phyloP scores from a whole-genome alignment of 2,113 vertebrate species.

The Thinocorus orbignyianus region DNA sequence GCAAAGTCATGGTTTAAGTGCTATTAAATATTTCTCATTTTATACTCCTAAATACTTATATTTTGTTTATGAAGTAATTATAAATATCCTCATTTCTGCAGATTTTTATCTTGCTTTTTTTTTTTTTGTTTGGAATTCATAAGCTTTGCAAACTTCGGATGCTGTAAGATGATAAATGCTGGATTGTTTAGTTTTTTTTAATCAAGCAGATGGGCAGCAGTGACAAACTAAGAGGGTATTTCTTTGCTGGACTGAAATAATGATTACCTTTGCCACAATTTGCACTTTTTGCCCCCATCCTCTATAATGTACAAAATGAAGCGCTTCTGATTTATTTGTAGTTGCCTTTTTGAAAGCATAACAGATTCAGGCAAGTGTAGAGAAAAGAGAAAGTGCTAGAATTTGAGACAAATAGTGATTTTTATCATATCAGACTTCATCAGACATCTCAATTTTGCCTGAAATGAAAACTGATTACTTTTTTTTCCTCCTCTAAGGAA shows the following conservation, averaged over 20 bases:
- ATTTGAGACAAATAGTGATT: neutral
- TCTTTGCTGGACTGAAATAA: neutral
- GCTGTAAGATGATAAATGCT: neutral
- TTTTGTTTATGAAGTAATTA: neutral
- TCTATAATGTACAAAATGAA: neutral
- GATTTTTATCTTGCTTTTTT: neutral
- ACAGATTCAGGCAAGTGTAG: neutral
- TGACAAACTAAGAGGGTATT: neutral
- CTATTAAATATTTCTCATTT: neutral
- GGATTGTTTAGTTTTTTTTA: neutral
- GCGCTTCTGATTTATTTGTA: neutral
- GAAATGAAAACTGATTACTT: neutral
- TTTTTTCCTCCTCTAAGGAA: neutral
- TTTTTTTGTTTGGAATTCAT: neutral
- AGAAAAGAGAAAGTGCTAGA: neutral
- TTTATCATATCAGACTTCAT: neutral
- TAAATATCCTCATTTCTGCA: neutral
- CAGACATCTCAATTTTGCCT: neutral
- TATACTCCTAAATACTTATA: neutral
- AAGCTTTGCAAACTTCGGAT: neutral
- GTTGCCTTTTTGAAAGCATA: neutral
- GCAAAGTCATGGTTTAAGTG: neutral
- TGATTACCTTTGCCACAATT: neutral
- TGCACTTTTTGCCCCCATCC: neutral
- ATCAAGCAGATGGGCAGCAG: neutral